Evolutionary conservation across 1,140 invertebrate species (phyloP).

Genomic region (Formica exsecta): DNA sequence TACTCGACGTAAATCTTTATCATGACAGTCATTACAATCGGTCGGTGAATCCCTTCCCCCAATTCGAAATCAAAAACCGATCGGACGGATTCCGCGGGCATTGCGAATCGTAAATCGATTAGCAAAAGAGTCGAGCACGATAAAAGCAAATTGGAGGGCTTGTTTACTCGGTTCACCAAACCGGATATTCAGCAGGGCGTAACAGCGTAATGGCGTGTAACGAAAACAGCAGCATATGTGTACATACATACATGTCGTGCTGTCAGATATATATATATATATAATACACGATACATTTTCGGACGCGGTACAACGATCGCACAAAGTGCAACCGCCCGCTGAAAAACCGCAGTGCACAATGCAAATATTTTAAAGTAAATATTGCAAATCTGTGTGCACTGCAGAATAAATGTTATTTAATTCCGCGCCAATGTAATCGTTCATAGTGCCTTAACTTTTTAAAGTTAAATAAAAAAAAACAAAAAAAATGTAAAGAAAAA

Average conservation of each 20-base stretch:
- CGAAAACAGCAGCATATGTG: slow-evolving; percentile 61
- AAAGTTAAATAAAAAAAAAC: background rate
- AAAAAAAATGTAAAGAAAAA: too few relatives aligned
- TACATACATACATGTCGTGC: background rate
- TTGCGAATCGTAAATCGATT: slow-evolving; percentile 41
- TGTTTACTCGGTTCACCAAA: slow-evolving; percentile 72
- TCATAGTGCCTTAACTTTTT: background rate
- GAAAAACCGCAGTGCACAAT: slow-evolving; percentile 7
- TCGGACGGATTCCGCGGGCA: slow-evolving; percentile 51
- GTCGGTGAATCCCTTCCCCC: slow-evolving; percentile 7
- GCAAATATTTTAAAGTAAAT: slow-evolving; percentile 19
- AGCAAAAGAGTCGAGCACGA: slow-evolving; percentile 64
- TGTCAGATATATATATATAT: background rate
- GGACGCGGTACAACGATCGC: background rate
- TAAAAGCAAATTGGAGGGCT: slow-evolving; percentile 72
- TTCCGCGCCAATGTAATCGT: background rate
- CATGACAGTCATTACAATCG: slow-evolving; percentile 38
- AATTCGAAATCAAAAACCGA: slow-evolving; percentile 40
- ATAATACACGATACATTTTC: slow-evolving; percentile 19
- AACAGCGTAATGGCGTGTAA: slow-evolving; percentile 71
- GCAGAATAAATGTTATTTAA: slow-evolving; percentile 1
- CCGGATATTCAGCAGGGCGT: slow-evolving; percentile 59
- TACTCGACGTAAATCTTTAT: slow-evolving; percentile 14
- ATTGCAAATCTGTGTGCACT: background rate
- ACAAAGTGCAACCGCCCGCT: background rate